Percentiles rank a stretch among this genome's conserved stretches.
These are phyloP conservation scores for Acromyrmex charruanus DNA, from an alignment of 1,140 invertebrate species.

Conservation along the genomic window DNA sequence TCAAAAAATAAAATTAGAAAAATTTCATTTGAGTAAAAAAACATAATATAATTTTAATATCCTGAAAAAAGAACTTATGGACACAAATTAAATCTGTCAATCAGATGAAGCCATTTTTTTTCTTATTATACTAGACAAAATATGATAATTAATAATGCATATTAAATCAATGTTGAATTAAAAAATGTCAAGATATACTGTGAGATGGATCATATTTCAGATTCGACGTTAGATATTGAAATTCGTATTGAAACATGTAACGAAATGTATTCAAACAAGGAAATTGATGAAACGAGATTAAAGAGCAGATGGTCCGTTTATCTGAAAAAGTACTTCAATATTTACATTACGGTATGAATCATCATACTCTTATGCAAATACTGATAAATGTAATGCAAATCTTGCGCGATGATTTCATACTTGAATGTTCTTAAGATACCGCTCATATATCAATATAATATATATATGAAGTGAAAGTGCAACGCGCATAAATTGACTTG, in stretches of 20 bases:
- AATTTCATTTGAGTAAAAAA: not conserved
- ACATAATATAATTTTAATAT: not conserved
- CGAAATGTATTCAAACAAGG: constrained; percentile 17
- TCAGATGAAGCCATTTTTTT: not conserved
- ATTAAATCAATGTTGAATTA: not conserved
- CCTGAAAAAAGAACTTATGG: not conserved
- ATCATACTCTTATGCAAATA: constrained; percentile 40
- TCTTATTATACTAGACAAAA: constrained; percentile 1
- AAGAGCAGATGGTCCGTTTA: constrained; percentile 22
- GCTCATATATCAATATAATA: constrained; percentile 4
- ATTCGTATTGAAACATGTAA: not conserved
- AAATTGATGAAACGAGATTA: constrained; percentile 29
- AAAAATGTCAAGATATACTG: not conserved
- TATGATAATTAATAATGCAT: not conserved
- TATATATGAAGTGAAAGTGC: constrained; percentile 41
- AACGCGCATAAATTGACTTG: constrained; percentile 8
- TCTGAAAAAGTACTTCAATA: constrained; percentile 42
- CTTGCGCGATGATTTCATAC: not conserved
- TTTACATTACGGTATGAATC: constrained; percentile 35
- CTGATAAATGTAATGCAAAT: constrained; percentile 40
- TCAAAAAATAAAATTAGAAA: not conserved
- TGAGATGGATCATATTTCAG: not conserved
- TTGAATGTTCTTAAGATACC: constrained; percentile 17
- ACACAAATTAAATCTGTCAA: not conserved
- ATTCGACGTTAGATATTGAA: not conserved